A percentile compares a stretch with the other conserved stretches of the same genome.
Conservation (phyloP, 2,888 invertebrate species). For the Drosophila mayaguana region DNA sequence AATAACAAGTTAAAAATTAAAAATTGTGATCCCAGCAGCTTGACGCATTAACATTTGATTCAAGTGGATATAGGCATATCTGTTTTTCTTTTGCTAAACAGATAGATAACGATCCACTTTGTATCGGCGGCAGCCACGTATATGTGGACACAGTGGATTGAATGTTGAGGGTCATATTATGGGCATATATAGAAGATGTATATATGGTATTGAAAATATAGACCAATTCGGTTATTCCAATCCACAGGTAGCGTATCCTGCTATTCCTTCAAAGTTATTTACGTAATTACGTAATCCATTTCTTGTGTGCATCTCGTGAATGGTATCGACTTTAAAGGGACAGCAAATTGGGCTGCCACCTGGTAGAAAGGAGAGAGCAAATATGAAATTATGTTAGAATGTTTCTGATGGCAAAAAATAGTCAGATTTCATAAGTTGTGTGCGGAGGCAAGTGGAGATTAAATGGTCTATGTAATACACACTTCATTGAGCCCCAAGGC, state of each 20-base stretch:
- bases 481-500: constrained; percentile 1
- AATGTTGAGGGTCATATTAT: too few species aligned
- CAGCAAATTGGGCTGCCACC: not conserved
- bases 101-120: not conserved
- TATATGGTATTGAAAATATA: not conserved
- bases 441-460: not conserved
- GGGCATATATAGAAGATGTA: not conserved
- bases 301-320: not conserved
- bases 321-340: not conserved
- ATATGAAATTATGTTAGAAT: not conserved
- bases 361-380: not conserved
- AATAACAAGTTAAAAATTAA: not conserved
- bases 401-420: not conserved
- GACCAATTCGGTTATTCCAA: not conserved
- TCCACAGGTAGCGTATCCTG: not conserved
- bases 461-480: constrained; percentile 6
- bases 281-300: constrained; percentile 1
- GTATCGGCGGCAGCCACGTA: not conserved
- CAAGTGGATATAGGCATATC: not conserved
- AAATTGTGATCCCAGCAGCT: not conserved
- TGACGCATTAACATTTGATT: not conserved
- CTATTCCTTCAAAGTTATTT: not conserved
- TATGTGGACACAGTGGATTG: too few species aligned
- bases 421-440: not conserved
- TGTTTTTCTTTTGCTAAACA: too few species aligned